Evolutionary conservation across 2,113 vertebrate species (phyloP), one percentile per base, ranked within the genome.

Genomic region (Sapajus apella): DNA sequence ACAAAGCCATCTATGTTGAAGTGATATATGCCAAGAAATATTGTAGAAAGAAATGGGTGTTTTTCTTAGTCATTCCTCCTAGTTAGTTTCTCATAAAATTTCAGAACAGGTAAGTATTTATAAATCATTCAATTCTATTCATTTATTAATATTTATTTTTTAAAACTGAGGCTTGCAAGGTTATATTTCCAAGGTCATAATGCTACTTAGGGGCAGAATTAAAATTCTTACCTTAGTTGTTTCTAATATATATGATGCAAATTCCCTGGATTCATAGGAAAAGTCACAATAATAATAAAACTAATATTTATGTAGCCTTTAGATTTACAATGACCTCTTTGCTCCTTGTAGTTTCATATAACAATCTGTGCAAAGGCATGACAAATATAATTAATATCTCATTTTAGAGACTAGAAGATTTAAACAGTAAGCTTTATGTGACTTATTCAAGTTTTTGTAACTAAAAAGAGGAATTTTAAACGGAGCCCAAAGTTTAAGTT

Each of bases 321-420:
- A 35, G 20, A 66, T 90, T 83, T 58, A 87, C 18, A 79, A 30
- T 23, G 12, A 85, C 14, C 37, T 12, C 52, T 91, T 43, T 95
- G 27, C 7, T 86, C 47, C 90, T 76, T 58, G 27, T 82, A 87
- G 95, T 89, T 94, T 56, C 83, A 91, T 37, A 37, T 2, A 88
- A 35, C 13, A 89, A 75, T 66, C 5, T 90, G 35, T 52, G 11
- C 23, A 93, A 43, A 25, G 4, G 8, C 20, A 30, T 83, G 21
- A 79, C 43, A 93, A 94, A 83, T 13, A 89, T 73, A 72, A 91
- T 81, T 96, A 97, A 89, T 12, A 87, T 87, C 30, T 13, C 17
- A 72, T 88, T 77, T 92, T 77, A 80, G 93, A 93, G 52, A 93
- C 23, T 32, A 56, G 20, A 72, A 92, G 27, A 37, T 40, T 87